Conservation (phyloP, 2,888 invertebrate species). For the Oxystoma pomonae region DNA sequence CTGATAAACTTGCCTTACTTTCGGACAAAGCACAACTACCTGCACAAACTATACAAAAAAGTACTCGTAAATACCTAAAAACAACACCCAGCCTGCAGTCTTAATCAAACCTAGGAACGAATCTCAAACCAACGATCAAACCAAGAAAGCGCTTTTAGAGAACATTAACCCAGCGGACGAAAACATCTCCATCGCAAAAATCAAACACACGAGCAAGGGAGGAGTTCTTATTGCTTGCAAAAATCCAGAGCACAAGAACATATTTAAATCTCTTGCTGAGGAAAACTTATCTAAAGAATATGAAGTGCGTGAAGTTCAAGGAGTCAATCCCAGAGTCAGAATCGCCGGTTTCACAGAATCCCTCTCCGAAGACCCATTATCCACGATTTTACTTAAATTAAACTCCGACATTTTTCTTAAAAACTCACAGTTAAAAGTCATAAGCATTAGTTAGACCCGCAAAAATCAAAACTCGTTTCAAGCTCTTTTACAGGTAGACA, state of each 20-base stretch:
- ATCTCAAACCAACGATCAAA: neutral
- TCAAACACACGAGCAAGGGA: neutral
- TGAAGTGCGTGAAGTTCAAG: neutral
- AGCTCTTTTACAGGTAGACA: neutral
- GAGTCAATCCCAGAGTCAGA: neutral
- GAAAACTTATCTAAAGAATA: neutral
- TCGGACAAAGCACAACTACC: neutral
- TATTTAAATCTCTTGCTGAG: constrained; percentile 3
- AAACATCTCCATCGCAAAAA: neutral
- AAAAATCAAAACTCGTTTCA: neutral
- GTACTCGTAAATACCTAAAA: neutral
- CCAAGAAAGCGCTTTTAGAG: neutral
- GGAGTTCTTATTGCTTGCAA: constrained; percentile 2
- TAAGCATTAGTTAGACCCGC: neutral
- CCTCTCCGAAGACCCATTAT: neutral
- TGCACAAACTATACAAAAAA: neutral
- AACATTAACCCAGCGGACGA: constrained; percentile 1
- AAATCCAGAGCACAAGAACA: neutral
- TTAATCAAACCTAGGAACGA: constrained; percentile 2
- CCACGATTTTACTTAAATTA: neutral
- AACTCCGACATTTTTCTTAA: neutral
- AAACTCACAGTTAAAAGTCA: neutral
- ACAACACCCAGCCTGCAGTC: constrained; percentile 4
- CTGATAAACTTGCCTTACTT: no score
- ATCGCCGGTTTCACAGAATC: neutral